A percentile compares a stretch with the other conserved stretches of the same genome.
Evolutionary conservation across 2,113 vertebrate species (phyloP).

Genomic region (Microtus montanus): DNA sequence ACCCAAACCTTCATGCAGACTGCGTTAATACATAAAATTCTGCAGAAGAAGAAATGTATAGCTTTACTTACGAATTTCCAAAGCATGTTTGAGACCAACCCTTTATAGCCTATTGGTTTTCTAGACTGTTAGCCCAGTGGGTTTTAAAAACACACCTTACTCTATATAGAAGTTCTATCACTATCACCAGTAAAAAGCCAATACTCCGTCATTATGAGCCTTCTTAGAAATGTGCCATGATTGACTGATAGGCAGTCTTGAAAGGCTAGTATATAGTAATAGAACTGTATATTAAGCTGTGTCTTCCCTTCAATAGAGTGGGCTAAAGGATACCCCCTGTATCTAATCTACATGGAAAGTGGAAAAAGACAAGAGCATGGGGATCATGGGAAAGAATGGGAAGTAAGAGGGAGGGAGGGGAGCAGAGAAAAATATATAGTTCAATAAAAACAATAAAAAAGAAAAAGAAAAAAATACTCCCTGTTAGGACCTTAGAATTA

Average conservation of each 20-base stretch:
- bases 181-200: background rate
- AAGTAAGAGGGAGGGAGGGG: too few relatives aligned
- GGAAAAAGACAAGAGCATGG: too few relatives aligned
- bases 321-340: background rate
- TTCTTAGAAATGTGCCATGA: background rate
- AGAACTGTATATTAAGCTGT: background rate
- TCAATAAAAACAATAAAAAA: too few relatives aligned
- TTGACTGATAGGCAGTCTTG: background rate
- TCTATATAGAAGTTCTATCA: background rate
- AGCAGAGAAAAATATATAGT: too few relatives aligned
- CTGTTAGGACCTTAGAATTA: background rate
- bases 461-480: too few relatives aligned
- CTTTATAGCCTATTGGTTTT: background rate
- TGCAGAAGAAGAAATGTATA: slow-evolving; percentile 4
- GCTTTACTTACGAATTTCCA: background rate
- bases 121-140: background rate
- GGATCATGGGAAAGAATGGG: too few relatives aligned
- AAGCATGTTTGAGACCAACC: background rate
- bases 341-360: too few relatives aligned
- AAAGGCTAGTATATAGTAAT: background rate
- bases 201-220: background rate
- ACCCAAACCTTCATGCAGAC: background rate
- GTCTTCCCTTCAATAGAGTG: background rate
- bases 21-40: slow-evolving; percentile 14
- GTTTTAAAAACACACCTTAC: background rate